A percentile compares a stretch with the other conserved stretches of the same genome.
phyloP scores from a whole-genome alignment of 2,113 vertebrate genomes.

The Dissostichus mawsoni region DNA sequence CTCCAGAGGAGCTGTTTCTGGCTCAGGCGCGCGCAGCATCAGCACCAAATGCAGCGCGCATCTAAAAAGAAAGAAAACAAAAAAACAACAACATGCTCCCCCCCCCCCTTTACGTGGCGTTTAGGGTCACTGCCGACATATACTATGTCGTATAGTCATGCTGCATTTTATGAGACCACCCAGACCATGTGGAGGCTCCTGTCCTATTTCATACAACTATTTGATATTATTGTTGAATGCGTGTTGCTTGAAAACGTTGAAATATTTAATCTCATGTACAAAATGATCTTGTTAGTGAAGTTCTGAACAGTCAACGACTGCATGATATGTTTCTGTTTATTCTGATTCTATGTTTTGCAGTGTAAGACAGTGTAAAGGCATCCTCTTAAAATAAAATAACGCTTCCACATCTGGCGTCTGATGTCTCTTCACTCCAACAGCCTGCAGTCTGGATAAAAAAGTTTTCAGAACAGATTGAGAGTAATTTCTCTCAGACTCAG shows the following conservation, averaged over 20 bases:
- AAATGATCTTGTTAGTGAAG: background rate
- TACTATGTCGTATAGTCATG: too few species aligned
- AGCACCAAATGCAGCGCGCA: constrained; percentile 50
- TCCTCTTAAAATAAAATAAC: background rate
- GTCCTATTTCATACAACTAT: background rate
- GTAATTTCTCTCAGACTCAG: too few species aligned
- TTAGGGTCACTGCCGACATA: too few species aligned
- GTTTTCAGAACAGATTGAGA: background rate
- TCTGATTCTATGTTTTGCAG: background rate
- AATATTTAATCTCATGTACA: too few species aligned
- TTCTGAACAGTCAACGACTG: background rate
- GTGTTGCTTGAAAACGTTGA: background rate
- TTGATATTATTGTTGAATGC: background rate
- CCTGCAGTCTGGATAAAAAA: background rate
- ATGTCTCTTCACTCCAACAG: background rate
- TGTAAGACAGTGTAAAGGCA: background rate
- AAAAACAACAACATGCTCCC: background rate
- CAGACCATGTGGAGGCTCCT: too few species aligned
- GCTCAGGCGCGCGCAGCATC: constrained; percentile 57
- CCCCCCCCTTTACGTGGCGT: too few species aligned
- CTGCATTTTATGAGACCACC: too few species aligned
- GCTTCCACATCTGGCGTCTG: constrained; percentile 15
- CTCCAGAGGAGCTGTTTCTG: constrained; percentile 22
- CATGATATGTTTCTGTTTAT: background rate
- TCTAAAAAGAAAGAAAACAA: background rate